These are phyloP conservation scores for Stegana nigrithorax DNA, from an alignment of 2,888 invertebrate genomes.

Conservation along the genomic window DNA sequence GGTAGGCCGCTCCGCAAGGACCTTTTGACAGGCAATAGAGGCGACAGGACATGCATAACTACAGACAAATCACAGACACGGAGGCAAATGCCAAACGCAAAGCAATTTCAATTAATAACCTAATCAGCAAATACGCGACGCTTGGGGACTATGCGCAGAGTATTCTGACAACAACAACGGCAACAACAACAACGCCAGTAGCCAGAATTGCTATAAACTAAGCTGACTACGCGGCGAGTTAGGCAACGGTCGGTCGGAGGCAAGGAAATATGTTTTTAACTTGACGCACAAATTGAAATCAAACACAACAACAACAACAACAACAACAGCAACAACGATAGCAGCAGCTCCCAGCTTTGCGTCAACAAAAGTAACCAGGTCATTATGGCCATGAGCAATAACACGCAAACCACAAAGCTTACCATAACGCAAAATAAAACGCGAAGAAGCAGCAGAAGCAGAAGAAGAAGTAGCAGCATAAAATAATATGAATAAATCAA, in stretches of 20 bases:
- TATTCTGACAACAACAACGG: background rate
- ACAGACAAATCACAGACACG: background rate
- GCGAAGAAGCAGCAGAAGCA: too few relatives aligned
- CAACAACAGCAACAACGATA: too few relatives aligned
- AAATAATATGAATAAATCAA: too few relatives aligned
- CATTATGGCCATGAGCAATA: slow-evolving; percentile 39
- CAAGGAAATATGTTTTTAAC: background rate
- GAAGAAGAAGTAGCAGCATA: too few relatives aligned
- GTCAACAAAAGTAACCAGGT: slow-evolving; percentile 50
- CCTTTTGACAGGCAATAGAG: too few relatives aligned
- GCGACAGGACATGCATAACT: too few relatives aligned
- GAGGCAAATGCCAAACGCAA: background rate
- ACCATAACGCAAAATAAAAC: background rate
- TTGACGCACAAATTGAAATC: slow-evolving; percentile 12
- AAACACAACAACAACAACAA: too few relatives aligned
- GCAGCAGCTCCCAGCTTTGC: slow-evolving; percentile 9
- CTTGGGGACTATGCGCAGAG: background rate
- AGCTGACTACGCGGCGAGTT: background rate
- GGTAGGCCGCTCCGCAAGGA: too few relatives aligned
- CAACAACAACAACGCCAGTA: background rate
- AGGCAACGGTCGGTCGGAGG: background rate
- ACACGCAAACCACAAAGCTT: background rate
- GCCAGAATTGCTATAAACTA: background rate
- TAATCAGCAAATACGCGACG: slow-evolving; percentile 41
- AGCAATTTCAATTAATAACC: slow-evolving; percentile 55